Conservation (phyloP, 1,140 invertebrate genomes). For the Drusus annulatus region DNA sequence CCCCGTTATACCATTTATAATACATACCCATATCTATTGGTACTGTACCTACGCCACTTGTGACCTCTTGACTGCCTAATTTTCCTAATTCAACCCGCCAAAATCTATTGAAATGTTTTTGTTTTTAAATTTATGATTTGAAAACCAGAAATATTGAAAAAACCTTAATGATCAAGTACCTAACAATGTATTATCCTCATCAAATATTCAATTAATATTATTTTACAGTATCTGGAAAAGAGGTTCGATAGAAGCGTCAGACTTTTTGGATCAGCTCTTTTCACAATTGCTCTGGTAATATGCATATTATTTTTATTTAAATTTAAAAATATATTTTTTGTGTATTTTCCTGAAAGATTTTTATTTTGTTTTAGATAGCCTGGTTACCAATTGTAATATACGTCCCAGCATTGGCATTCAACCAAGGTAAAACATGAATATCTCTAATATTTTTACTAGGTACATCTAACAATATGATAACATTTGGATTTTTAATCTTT, state of each 20-base stretch:
- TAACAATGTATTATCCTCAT: neutral
- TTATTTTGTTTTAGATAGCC: slow-evolving; percentile 75
- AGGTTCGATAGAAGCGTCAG: slow-evolving; percentile 82
- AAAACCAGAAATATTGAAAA: too few relatives aligned
- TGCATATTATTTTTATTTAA: slow-evolving; percentile 17
- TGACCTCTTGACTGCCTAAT: too few relatives aligned
- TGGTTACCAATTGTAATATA: slow-evolving; percentile 83
- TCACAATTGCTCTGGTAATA: slow-evolving; percentile 78
- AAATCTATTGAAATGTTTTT: too few relatives aligned
- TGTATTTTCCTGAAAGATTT: slow-evolving; percentile 68
- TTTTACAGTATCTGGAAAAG: slow-evolving; percentile 84
- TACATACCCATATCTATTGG: too few relatives aligned
- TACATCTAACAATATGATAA: slow-evolving; percentile 7
- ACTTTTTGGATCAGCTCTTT: slow-evolving; percentile 81
- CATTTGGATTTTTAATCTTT: neutral
- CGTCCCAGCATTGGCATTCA: slow-evolving; percentile 82
- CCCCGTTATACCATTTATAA: too few relatives aligned
- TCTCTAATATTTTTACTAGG: neutral
- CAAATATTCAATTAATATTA: neutral
- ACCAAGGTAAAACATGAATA: slow-evolving; percentile 74
- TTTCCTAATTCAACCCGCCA: too few relatives aligned
- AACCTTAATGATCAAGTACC: too few relatives aligned
- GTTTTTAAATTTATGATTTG: too few relatives aligned
- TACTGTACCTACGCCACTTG: too few relatives aligned
- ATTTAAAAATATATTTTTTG: slow-evolving; percentile 66